Evolutionary conservation across 2,113 vertebrate species (phyloP).

Genomic region (Xenotilapia flavipinnis): DNA sequence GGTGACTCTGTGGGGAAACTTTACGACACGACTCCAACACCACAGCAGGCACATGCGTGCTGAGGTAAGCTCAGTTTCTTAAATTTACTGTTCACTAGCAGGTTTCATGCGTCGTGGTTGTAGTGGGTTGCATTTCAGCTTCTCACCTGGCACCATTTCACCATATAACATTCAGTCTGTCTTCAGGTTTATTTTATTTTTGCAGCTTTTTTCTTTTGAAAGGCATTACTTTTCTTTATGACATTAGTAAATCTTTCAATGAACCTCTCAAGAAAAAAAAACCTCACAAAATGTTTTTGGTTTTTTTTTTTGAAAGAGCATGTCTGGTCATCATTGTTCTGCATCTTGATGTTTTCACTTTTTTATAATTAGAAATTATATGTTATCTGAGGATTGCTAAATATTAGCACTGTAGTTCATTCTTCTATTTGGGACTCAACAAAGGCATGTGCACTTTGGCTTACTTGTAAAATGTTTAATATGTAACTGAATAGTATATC

Average conservation of each 20-base stretch:
- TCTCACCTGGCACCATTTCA: neutral
- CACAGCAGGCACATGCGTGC: neutral
- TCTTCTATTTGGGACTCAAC: neutral
- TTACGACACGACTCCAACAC: neutral
- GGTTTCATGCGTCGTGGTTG: neutral
- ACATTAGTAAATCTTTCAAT: neutral
- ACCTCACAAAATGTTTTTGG: fast-evolving
- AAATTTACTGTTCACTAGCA: neutral
- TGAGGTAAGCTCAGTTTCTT: conserved; percentile 14
- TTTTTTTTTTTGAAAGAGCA: neutral
- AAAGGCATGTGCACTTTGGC: neutral
- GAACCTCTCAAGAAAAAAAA: too few relatives aligned
- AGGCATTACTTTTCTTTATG: neutral
- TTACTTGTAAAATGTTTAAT: neutral
- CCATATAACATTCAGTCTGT: neutral
- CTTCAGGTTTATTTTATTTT: neutral
- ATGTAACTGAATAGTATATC: conserved; percentile 1
- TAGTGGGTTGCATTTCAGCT: neutral
- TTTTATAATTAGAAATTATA: neutral
- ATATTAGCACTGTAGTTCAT: neutral
- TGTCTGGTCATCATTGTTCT: neutral
- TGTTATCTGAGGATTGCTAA: neutral
- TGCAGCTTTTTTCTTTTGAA: neutral
- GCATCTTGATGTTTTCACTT: neutral
- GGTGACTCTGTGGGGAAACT: neutral